These are phyloP conservation scores for Drosophila fulvimacula DNA, from an alignment of 2,888 invertebrate species.

Conservation along the genomic window DNA sequence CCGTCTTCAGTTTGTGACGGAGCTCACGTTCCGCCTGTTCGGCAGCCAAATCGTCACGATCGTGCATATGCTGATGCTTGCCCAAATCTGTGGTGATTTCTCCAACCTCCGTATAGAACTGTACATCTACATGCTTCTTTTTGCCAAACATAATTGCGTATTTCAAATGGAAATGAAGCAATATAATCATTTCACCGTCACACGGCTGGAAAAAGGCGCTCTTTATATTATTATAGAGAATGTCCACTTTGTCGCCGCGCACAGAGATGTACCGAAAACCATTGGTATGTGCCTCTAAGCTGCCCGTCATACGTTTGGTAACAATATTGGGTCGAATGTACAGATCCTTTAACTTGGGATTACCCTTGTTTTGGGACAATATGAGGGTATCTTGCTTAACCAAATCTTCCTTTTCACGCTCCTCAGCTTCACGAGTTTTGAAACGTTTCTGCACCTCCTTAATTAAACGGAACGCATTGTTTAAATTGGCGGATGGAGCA, in stretches of 20 bases:
- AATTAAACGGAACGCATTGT: conserved; percentile 98
- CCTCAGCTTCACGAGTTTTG: conserved; percentile 99
- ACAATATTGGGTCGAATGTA: conserved; percentile 99
- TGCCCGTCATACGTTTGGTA: conserved; percentile 96
- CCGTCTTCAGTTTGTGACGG: conserved; percentile 97
- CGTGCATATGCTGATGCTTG: conserved; percentile 99
- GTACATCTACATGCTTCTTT: conserved; percentile 99
- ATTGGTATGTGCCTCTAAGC: conserved; percentile 97
- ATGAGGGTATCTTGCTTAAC: conserved; percentile 99
- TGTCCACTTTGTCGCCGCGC: conserved; percentile 99
- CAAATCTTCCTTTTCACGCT: conserved; percentile 98
- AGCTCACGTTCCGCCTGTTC: conserved; percentile 99
- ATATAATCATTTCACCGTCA: conserved; percentile 99
- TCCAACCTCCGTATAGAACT: conserved; percentile 99
- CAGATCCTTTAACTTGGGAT: conserved; percentile 98
- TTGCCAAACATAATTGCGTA: conserved; percentile 99
- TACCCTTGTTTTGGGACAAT: conserved; percentile 97
- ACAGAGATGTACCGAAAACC: conserved; percentile 99
- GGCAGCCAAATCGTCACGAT: conserved; percentile 98
- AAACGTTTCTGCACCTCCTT: conserved; percentile 99
- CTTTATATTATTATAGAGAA: conserved; percentile 99
- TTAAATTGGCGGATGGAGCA: conserved; percentile 97
- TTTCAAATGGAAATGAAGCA: conserved; percentile 99
- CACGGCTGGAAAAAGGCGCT: conserved; percentile 99
- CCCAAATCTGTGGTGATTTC: conserved; percentile 99